Evolutionary conservation across 1,140 invertebrate genomes (phyloP).

Genomic region (Drosophila watanabei): DNA sequence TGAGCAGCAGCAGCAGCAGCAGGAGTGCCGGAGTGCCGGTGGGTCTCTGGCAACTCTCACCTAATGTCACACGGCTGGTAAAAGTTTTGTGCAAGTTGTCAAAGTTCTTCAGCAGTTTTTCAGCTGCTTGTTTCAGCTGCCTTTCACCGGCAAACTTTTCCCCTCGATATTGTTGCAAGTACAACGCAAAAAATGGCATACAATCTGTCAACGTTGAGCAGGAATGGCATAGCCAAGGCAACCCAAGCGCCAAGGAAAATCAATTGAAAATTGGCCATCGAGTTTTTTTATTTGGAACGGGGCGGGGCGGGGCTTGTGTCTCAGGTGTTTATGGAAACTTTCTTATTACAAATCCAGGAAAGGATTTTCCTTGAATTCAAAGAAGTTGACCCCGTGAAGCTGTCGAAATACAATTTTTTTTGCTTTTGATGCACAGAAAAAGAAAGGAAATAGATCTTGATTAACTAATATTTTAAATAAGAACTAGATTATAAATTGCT

Average conservation of each 20-base stretch:
- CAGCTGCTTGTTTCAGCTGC: constrained; percentile 79
- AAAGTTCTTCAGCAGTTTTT: constrained; percentile 72
- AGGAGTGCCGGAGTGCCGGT: background rate
- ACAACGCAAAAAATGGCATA: constrained; percentile 79
- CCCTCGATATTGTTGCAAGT: constrained; percentile 77
- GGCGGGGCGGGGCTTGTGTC: constrained; percentile 21
- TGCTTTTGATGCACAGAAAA: background rate
- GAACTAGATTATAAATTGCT: background rate
- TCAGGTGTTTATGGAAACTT: constrained; percentile 80
- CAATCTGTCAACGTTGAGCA: constrained; percentile 76
- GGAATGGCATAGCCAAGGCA: constrained; percentile 32
- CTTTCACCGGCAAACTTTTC: constrained; percentile 67
- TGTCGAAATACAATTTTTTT: background rate
- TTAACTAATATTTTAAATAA: too few relatives aligned
- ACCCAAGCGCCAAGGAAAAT: constrained; percentile 61
- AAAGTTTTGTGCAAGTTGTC: constrained; percentile 68
- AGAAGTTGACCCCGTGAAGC: constrained; percentile 1
- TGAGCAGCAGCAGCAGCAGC: constrained; percentile 8
- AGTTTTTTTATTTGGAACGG: background rate
- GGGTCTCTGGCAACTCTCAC: constrained; percentile 47
- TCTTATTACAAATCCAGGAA: constrained; percentile 69
- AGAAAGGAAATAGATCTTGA: background rate
- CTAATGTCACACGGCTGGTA: constrained; percentile 75
- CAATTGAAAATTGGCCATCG: constrained; percentile 75
- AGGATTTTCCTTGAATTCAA: constrained; percentile 23